Evolutionary conservation across 2,797 vertebrate species (phyloP), one percentile per base, ranked within the genome.

Genomic region (Protosalanx chinensis): DNA sequence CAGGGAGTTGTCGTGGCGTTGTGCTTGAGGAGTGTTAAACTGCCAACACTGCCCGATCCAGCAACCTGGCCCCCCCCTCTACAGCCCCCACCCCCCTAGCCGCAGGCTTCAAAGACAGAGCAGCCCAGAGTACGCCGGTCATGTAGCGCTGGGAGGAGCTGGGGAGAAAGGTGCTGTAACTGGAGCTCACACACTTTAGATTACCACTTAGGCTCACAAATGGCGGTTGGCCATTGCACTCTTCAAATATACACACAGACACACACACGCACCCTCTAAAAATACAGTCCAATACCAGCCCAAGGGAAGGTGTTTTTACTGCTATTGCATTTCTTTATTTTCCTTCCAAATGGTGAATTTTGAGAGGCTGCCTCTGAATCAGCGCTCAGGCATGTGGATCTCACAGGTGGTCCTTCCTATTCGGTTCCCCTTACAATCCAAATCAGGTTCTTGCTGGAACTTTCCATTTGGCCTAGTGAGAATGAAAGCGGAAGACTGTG

Each of bases 91-190:
- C 82, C 86, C 74, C 80, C 75, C 29, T 10, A 73, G 84, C 89
- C 85, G 78, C 82, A 83, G 7, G 90, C 88, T 93, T 96, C 92
- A 95, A 94, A 95, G 90, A 67, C 62, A 69, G 81, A 89, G 92
- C 91, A 86, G 91, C 89, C 86, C 76, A 85, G 90, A 91, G 92
- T 90, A 92, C 46, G 15, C 84, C 84, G 86, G 87, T 87, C 88
- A 88, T 91, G 84, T 84, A 84, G 77, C 76, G 78, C 72, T 78
- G 77, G 59, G 81, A 78, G 65, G 64, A 60, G 72, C 72, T 27
- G 68, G 72, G 3, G 51, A 57, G 58, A 27, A 51, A 33, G 71
- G 71, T 59, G 72, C 68, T 77, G 87, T 82, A 90, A 91, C 81
- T n/a, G 78, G 88, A 93, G 90, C 84, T 88, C 86, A 82, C 71